These are phyloP conservation scores for Baccha elongata DNA, from an alignment of 2,888 invertebrate species.

Conservation along the genomic window DNA sequence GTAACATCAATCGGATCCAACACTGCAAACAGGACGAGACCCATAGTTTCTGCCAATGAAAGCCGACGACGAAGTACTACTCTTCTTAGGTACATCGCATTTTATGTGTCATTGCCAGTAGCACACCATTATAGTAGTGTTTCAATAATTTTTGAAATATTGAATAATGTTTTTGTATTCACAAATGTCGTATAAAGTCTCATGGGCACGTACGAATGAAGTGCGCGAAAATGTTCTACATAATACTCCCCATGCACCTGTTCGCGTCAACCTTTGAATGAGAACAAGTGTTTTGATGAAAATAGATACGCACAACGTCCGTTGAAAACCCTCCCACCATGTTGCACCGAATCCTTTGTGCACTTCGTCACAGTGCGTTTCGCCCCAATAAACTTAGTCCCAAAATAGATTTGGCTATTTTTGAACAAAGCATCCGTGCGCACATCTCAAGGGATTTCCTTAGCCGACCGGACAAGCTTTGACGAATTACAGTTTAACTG, in stretches of 20 bases:
- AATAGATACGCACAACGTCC: slow-evolving; percentile 43
- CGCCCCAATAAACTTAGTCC: slow-evolving; percentile 52
- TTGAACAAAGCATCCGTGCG: slow-evolving; percentile 52
- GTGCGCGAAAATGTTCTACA: slow-evolving; percentile 17
- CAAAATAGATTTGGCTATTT: slow-evolving; percentile 60
- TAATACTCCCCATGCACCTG: slow-evolving; percentile 12
- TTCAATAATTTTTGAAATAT: slow-evolving; percentile 30
- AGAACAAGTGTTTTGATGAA: slow-evolving; percentile 34
- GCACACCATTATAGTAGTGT: slow-evolving; percentile 8
- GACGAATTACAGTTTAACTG: slow-evolving; percentile 54
- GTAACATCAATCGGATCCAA: not conserved
- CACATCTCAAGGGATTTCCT: slow-evolving; percentile 37
- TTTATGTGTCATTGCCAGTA: slow-evolving; percentile 40
- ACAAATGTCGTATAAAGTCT: slow-evolving; percentile 19
- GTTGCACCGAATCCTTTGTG: slow-evolving; percentile 27
- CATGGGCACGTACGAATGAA: slow-evolving; percentile 30
- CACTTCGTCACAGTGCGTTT: slow-evolving; percentile 49
- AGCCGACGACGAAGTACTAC: not conserved
- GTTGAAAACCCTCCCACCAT: slow-evolving; percentile 16
- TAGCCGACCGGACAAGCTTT: slow-evolving; percentile 19
- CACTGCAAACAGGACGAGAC: not conserved
- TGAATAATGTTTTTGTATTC: slow-evolving; percentile 20
- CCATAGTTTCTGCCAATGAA: not conserved
- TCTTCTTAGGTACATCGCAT: not conserved
- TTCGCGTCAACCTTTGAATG: slow-evolving; percentile 13